phyloP scores from a whole-genome alignment of 2,888 invertebrate genomes.

The Chalcosyrphus nemorum region DNA sequence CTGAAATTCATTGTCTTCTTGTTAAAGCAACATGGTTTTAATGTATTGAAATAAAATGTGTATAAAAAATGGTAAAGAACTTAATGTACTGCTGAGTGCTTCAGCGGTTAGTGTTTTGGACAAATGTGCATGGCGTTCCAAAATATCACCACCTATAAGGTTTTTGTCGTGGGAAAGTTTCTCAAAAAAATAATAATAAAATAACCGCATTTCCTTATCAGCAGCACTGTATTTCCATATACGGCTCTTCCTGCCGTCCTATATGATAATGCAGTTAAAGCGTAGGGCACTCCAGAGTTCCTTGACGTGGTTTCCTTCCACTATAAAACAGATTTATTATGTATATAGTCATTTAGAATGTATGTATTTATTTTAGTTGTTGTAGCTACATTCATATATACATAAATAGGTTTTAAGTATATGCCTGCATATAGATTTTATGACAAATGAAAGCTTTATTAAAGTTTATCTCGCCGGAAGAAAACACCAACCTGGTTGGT shows the following conservation, averaged over 20 bases:
- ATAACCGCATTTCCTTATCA: neutral
- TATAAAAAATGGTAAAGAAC: too few relatives aligned
- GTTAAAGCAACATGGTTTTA: too few relatives aligned
- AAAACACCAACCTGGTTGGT: neutral
- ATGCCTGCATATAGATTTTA: neutral
- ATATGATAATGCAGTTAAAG: constrained; percentile 9
- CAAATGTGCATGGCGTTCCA: too few relatives aligned
- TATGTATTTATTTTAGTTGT: neutral
- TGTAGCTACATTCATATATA: too few relatives aligned
- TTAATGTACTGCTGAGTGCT: too few relatives aligned
- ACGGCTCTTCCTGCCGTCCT: neutral
- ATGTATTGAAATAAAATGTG: too few relatives aligned
- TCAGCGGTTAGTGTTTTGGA: too few relatives aligned
- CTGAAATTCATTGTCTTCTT: too few relatives aligned
- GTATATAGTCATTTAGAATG: neutral
- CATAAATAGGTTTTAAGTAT: too few relatives aligned
- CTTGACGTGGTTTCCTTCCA: constrained; percentile 42
- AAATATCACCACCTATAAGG: too few relatives aligned
- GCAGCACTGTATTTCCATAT: constrained; percentile 1
- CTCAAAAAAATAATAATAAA: too few relatives aligned
- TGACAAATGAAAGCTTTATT: constrained; percentile 16
- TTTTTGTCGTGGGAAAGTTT: too few relatives aligned
- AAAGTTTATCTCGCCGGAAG: constrained; percentile 28
- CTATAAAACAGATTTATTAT: neutral
- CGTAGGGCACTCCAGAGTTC: constrained; percentile 26